Percentiles rank a stretch among this genome's conserved stretches.
phyloP scores from a whole-genome alignment of 2,888 invertebrate genomes.

The Lithophane leautieri region DNA sequence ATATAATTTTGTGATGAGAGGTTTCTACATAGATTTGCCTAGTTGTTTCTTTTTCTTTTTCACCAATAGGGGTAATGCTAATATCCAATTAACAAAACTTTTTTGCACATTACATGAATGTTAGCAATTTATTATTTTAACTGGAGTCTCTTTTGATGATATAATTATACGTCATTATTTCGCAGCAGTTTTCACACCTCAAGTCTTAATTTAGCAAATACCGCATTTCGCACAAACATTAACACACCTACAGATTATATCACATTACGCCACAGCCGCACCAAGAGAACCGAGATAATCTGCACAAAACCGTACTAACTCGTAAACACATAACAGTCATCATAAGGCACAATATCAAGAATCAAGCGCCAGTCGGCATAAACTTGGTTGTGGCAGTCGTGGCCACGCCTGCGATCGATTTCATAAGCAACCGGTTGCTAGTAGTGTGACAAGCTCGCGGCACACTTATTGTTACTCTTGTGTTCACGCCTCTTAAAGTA shows the following conservation, averaged over 20 bases:
- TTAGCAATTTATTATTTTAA: neutral
- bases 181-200: neutral
- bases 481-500: slow-evolving; percentile 40
- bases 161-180: neutral
- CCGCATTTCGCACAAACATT: slow-evolving; percentile 22
- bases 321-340: slow-evolving; percentile 41
- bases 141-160: neutral
- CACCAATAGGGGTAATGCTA: neutral
- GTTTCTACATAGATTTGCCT: neutral
- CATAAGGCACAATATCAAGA: slow-evolving; percentile 48
- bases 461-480: slow-evolving; percentile 51
- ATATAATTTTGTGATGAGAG: neutral
- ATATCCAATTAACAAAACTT: neutral
- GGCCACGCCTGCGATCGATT: slow-evolving; percentile 61
- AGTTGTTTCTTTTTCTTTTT: neutral
- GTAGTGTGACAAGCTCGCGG: slow-evolving; percentile 53
- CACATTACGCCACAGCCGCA: slow-evolving; percentile 29
- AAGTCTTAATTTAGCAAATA: slow-evolving; percentile 34
- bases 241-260: slow-evolving; percentile 52
- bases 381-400: slow-evolving; percentile 38
- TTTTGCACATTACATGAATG: too few species aligned
- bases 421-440: slow-evolving; percentile 62
- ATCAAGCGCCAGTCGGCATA: slow-evolving; percentile 36
- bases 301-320: slow-evolving; percentile 28
- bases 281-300: slow-evolving; percentile 13